These are phyloP conservation scores for Peromyscus attwateri DNA, from an alignment of 2,797 vertebrate species.

Conservation along the genomic window DNA sequence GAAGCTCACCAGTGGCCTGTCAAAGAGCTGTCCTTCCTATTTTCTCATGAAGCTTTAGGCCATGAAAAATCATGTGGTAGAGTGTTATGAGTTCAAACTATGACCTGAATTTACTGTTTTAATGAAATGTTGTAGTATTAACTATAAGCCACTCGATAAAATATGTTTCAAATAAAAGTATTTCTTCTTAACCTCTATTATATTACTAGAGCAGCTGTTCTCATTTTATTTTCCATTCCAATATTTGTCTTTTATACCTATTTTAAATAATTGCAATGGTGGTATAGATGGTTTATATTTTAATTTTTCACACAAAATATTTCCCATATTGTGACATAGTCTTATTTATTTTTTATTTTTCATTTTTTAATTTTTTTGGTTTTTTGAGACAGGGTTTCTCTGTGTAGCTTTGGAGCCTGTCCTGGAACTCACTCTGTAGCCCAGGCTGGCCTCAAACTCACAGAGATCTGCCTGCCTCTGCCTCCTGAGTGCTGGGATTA, in stretches of 20 bases:
- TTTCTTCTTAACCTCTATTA: constrained; percentile 5
- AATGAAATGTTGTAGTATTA: constrained; percentile 6
- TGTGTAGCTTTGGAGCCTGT: too few relatives aligned
- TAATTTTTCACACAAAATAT: constrained; percentile 41
- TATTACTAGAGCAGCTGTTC: constrained; percentile 7
- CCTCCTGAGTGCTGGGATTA: too few relatives aligned
- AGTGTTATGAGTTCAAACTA: constrained; percentile 30
- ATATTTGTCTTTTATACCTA: not conserved
- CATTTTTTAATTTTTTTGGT: too few relatives aligned
- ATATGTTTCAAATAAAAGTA: constrained; percentile 50
- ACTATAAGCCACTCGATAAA: constrained; percentile 3
- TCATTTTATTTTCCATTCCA: constrained; percentile 30
- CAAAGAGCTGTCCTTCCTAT: not conserved
- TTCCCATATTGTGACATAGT: constrained; percentile 21
- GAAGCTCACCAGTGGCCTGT: not conserved
- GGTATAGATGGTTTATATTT: constrained; percentile 55
- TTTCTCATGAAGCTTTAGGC: constrained; percentile 34
- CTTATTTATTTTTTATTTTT: not conserved
- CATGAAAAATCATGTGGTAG: constrained; percentile 11
- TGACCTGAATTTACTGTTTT: not conserved
- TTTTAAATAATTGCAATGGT: constrained; percentile 56
- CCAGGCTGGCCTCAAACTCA: too few relatives aligned
- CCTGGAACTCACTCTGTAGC: too few relatives aligned
- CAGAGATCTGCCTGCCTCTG: too few relatives aligned
- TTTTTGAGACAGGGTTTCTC: too few relatives aligned